A percentile compares a stretch with the other conserved stretches of the same genome.
Evolutionary conservation across 2,113 vertebrate species (phyloP).

Genomic region (Salvelinus alpinus): DNA sequence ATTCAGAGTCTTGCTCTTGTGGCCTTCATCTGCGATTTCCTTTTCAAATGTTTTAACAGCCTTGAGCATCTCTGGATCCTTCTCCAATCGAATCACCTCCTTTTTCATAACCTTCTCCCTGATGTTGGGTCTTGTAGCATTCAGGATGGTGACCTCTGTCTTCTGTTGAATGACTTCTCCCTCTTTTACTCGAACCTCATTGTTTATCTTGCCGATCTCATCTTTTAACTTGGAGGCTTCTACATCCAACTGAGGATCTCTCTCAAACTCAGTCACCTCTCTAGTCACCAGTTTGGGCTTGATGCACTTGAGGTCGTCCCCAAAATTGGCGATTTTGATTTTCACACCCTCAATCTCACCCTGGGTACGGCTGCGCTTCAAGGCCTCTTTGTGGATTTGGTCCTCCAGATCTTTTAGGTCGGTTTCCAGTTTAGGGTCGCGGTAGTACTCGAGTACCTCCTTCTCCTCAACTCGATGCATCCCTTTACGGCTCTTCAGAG

Average conservation of each 20-base stretch:
- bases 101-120: slow-evolving; percentile 89
- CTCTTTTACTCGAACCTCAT: slow-evolving; percentile 66
- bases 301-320: slow-evolving; percentile 68
- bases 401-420: slow-evolving; percentile 66
- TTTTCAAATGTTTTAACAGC: slow-evolving; percentile 75
- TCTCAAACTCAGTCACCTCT: slow-evolving; percentile 93
- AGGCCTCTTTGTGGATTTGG: slow-evolving; percentile 75
- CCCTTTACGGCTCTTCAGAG: slow-evolving; percentile 85
- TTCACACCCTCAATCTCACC: slow-evolving; percentile 73
- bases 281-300: slow-evolving; percentile 87
- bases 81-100: slow-evolving; percentile 89
- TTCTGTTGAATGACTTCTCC: slow-evolving; percentile 74
- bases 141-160: slow-evolving; percentile 80
- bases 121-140: slow-evolving; percentile 80
- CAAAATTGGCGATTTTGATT: slow-evolving; percentile 75
- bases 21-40: slow-evolving; percentile 80
- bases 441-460: slow-evolving; percentile 89
- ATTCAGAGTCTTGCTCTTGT: slow-evolving; percentile 70
- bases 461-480: slow-evolving; percentile 89
- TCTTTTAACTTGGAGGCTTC: slow-evolving; percentile 77
- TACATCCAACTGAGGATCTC: slow-evolving; percentile 82
- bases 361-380: slow-evolving; percentile 71
- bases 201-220: slow-evolving; percentile 75
- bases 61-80: slow-evolving; percentile 85
- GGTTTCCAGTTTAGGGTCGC: slow-evolving; percentile 85